Evolutionary conservation across 2,797 vertebrate genomes (phyloP), one percentile per base, ranked within the genome.

Genomic region (Spinus olivaceus): DNA sequence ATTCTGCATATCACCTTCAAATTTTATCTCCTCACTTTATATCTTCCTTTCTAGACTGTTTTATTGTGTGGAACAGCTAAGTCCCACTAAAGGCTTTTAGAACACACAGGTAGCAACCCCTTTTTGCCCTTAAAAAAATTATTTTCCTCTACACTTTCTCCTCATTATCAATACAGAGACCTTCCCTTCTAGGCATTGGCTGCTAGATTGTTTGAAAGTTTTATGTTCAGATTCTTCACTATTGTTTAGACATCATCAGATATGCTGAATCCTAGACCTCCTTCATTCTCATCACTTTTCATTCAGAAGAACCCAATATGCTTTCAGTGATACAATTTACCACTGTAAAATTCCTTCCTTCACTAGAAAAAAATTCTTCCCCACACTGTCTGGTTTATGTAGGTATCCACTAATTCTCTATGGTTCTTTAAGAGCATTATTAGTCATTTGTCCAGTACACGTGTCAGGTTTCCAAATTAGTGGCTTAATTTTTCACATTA

Each of bases 51-150:
- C 44, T 51, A 54, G n/a, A 23, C 72, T 65, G 47, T 61, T 81
- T 66, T 46, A 54, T 71, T 70, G 44, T 37, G 6, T 67, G 44
- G 19, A 83, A 54, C 13, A 39, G 30, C 33, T 23, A 70, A 78
- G 12, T 24, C 25, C 4, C 41, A 73, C 30, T 8, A 85, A 87
- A 66, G 14, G 12, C 17, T 50, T 66, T 33, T 66, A 44, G 73
- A 82, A 61, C 51, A 82, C 24, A 56, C 2, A 0, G 0, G 12
- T 32, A 63, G 30, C 15, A 73, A 27, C 6, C 5, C 11, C 3
- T 61, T 77, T 80, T 73, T 1, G 0, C 27, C 47, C 63, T 66
- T 66, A 51, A 63, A 90, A 89, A 65, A 10, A 1, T 10, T 16
- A n/a, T 67, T 86, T 73, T 25, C 46, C 79, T 53, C 21, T 56